These are phyloP conservation scores for Apamea sordens DNA, from an alignment of 2,888 invertebrate species.

Conservation along the genomic window DNA sequence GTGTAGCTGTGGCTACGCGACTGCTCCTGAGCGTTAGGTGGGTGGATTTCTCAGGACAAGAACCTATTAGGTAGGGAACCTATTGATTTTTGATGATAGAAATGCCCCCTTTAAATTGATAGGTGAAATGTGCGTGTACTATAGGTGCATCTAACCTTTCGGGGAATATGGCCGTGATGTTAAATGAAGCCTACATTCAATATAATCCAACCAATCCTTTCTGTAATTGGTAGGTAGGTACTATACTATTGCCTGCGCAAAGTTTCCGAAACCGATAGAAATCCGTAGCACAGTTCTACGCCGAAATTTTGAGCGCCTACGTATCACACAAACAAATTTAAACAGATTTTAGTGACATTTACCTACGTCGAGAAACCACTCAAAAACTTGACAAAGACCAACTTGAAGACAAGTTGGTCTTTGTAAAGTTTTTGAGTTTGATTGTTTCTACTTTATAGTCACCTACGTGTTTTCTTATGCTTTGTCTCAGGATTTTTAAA, in stretches of 20 bases:
- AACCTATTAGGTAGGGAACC: neutral
- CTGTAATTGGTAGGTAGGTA: neutral
- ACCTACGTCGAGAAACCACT: neutral
- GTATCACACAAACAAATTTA: neutral
- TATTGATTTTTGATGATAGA: neutral
- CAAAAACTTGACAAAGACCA: too few relatives aligned
- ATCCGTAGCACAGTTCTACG: conserved; percentile 21
- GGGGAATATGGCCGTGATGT: neutral
- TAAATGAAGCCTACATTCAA: neutral
- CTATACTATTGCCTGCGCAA: neutral
- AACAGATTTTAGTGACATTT: neutral
- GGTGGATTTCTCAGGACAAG: neutral
- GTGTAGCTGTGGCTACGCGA: neutral
- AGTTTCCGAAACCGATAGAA: conserved; percentile 5
- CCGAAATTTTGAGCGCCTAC: conserved; percentile 9
- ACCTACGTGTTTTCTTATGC: neutral
- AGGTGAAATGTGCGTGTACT: neutral
- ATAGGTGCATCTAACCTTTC: neutral
- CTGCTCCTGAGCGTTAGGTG: too few relatives aligned
- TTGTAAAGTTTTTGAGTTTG: neutral
- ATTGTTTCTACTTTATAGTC: conserved; percentile 10
- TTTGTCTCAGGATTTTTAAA: neutral
- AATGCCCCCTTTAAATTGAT: neutral
- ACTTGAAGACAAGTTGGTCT: neutral
- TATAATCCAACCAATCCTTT: too few relatives aligned